Conservation (phyloP, 1,140 invertebrate species). For the Aleiodes sp. region DNA sequence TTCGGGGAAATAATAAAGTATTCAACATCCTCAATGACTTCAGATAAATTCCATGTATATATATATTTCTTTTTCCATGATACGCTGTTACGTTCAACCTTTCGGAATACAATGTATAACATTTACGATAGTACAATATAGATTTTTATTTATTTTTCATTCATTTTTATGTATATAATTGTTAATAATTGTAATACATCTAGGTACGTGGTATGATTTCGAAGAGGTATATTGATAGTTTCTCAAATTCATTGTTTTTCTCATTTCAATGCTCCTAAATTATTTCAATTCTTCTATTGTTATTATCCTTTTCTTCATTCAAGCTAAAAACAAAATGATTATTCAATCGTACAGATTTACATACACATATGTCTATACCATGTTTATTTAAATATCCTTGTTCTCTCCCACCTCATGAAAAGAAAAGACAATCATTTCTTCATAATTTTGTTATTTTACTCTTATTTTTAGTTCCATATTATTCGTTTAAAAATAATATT, state of each 20-base stretch:
- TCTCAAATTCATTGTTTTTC: conserved; percentile 11
- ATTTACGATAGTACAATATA: conserved; percentile 47
- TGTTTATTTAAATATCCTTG: no score
- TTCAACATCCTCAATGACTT: neutral
- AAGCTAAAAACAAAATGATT: neutral
- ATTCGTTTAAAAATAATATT: neutral
- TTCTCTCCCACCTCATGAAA: no score
- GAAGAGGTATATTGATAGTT: conserved; percentile 30
- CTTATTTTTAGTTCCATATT: conserved; percentile 6
- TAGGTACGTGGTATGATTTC: conserved; percentile 32
- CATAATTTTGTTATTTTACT: neutral
- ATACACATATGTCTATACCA: conserved; percentile 21
- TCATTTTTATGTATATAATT: conserved; percentile 18
- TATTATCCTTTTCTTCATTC: neutral
- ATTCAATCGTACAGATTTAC: neutral
- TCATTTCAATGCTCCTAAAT: conserved; percentile 3
- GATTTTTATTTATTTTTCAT: conserved; percentile 27
- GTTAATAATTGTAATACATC: conserved; percentile 39
- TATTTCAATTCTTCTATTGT: conserved; percentile 8
- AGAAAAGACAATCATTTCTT: no score
- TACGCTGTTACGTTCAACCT: conserved; percentile 55
- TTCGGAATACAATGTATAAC: conserved; percentile 52
- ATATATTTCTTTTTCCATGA: conserved; percentile 42
- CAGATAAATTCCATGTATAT: conserved; percentile 13
- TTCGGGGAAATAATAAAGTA: no score